These are phyloP conservation scores for Aurelia sp. DNA, from an alignment of 30 jellyfish, hydroid and myxozoan genomes.

Conservation along the genomic window DNA sequence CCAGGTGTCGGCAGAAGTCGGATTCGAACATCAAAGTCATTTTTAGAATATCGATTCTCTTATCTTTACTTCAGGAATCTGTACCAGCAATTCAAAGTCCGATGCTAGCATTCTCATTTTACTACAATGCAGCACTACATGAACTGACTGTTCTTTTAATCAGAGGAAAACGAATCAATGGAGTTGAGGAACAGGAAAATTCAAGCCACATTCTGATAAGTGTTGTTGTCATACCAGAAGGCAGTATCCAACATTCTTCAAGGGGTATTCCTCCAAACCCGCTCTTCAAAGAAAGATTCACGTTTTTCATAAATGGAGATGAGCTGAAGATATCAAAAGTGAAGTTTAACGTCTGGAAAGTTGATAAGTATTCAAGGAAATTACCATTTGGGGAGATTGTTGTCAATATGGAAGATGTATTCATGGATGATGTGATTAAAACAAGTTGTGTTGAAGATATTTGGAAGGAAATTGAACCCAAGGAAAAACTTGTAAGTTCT, in stretches of 20 bases:
- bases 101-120: constrained; percentile 29
- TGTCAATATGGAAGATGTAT: constrained; percentile 54
- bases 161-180: constrained; percentile 23
- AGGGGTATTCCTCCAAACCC: constrained; percentile 74
- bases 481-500: constrained; percentile 39
- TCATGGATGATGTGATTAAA: constrained; percentile 13
- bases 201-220: constrained; percentile 42
- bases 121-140: constrained; percentile 4
- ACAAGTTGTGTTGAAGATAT: neutral
- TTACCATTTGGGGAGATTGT: constrained; percentile 77
- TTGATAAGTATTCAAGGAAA: constrained; percentile 77
- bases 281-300: constrained; percentile 69
- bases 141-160: constrained; percentile 44
- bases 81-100: neutral
- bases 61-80: too few relatives aligned
- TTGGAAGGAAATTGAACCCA: constrained; percentile 37
- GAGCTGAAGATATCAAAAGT: constrained; percentile 27
- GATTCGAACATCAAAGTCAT: too few relatives aligned
- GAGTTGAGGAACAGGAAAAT: neutral
- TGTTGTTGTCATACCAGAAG: constrained; percentile 55
- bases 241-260: constrained; percentile 54
- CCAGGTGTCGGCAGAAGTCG: too few relatives aligned
- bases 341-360: constrained; percentile 86
- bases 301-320: constrained; percentile 31
- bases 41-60: too few relatives aligned